A percentile compares a stretch with the other conserved stretches of the same genome.
Evolutionary conservation across 1,140 invertebrate species (phyloP).

Genomic region (Leptopilina clavipes): DNA sequence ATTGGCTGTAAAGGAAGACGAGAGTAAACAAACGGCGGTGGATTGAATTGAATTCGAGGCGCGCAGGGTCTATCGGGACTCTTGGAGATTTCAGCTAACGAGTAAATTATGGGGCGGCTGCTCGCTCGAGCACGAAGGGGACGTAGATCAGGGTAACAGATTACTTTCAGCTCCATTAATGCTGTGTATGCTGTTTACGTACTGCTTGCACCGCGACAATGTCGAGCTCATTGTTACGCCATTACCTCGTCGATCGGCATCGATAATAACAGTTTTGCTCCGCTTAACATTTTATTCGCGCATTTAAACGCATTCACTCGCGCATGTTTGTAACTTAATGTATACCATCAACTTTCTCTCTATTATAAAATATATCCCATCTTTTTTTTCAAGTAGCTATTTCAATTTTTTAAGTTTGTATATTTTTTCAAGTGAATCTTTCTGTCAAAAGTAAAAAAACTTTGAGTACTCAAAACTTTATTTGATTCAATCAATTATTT

Average conservation of each 20-base stretch:
- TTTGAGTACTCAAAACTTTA: too few species aligned
- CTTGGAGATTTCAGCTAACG: slow-evolving; percentile 40
- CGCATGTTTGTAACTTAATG: too few species aligned
- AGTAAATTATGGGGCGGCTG: slow-evolving; percentile 54
- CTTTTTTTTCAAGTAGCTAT: too few species aligned
- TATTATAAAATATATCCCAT: too few species aligned
- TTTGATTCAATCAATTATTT: too few species aligned
- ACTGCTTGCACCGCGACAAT: slow-evolving; percentile 48
- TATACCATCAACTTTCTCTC: too few species aligned
- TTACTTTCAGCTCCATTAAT: slow-evolving; percentile 52
- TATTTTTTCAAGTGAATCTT: too few species aligned
- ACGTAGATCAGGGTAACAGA: slow-evolving; percentile 49
- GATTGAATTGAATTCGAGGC: slow-evolving; percentile 36
- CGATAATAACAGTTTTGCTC: slow-evolving; percentile 40
- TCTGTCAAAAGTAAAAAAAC: too few species aligned
- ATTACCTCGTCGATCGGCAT: slow-evolving; percentile 39
- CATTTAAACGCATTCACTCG: too few species aligned
- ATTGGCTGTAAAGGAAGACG: slow-evolving; percentile 46
- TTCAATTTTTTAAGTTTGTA: too few species aligned
- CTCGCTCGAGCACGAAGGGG: slow-evolving; percentile 38
- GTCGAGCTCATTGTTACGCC: slow-evolving; percentile 46
- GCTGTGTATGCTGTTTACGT: slow-evolving; percentile 51
- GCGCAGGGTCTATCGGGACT: background rate
- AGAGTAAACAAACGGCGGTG: slow-evolving; percentile 46
- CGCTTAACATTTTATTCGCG: background rate